Evolutionary conservation across 2,113 vertebrate genomes (phyloP).

Genomic region (Synchiropus splendidus): DNA sequence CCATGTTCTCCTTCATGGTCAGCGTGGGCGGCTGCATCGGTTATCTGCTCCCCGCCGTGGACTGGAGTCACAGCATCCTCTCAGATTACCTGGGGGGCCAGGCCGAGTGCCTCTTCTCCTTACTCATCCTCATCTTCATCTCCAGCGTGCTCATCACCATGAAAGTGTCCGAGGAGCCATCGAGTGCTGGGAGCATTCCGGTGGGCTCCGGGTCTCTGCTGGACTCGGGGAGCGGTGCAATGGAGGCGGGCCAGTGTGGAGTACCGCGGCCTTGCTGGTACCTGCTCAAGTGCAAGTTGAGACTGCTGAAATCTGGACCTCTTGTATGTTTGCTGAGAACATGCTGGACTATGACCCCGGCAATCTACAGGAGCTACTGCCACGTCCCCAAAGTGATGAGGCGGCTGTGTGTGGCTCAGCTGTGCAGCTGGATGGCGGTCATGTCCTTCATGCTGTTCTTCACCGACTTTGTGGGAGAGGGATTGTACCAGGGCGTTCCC

Average conservation of each 20-base stretch:
- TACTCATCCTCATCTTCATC: conserved; percentile 69
- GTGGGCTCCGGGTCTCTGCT: conserved; percentile 10
- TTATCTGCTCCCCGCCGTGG: conserved; percentile 64
- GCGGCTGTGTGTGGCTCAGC: conserved; percentile 68
- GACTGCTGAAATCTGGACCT: conserved; percentile 48
- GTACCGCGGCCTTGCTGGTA: conserved; percentile 53
- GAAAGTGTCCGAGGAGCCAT: conserved; percentile 61
- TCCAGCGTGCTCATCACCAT: conserved; percentile 68
- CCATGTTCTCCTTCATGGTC: conserved; percentile 75
- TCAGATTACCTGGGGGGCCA: conserved; percentile 65
- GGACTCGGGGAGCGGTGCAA: conserved; percentile 14
- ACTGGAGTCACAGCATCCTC: conserved; percentile 66
- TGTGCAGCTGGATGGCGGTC: conserved; percentile 75
- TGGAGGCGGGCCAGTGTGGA: conserved; percentile 27
- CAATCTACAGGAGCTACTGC: conserved; percentile 71
- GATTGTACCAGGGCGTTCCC: conserved; percentile 68
- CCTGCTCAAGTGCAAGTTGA: conserved; percentile 50
- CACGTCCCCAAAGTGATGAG: conserved; percentile 64
- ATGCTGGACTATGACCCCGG: conserved; percentile 67
- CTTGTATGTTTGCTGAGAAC: conserved; percentile 64
- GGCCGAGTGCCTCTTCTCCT: conserved; percentile 66
- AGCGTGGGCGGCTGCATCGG: conserved; percentile 72
- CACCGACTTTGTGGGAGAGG: conserved; percentile 74
- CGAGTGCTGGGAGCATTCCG: neutral
- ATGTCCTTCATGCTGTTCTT: conserved; percentile 77